Percentiles rank a stretch among this genome's conserved stretches.
Evolutionary conservation across 2,888 invertebrate species (phyloP).

Genomic region (Lasioglossum oenotherae): DNA sequence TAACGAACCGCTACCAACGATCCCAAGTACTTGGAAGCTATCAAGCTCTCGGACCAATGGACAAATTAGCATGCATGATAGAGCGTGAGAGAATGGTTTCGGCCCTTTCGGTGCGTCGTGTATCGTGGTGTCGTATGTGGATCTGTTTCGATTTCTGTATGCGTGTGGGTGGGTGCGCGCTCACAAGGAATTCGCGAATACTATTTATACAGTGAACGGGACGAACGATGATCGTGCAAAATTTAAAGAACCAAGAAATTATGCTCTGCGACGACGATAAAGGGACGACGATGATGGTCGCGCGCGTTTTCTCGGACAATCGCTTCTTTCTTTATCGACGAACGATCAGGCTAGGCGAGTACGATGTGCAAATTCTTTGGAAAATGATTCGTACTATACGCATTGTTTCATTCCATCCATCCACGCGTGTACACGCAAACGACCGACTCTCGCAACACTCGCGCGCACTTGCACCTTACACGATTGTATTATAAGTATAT

Average conservation of each 20-base stretch:
- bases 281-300: conserved; percentile 8
- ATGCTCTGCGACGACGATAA: not conserved
- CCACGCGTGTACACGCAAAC: conserved; percentile 62
- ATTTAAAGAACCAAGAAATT: not conserved
- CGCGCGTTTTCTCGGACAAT: not conserved
- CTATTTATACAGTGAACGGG: not conserved
- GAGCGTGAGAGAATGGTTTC: conserved; percentile 46
- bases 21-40: conserved; percentile 8
- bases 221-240: not conserved
- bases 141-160: not conserved
- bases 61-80: conserved; percentile 47
- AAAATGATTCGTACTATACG: conserved; percentile 28
- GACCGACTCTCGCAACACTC: conserved; percentile 56
- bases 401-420: conserved; percentile 29
- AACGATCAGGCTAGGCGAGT: not conserved
- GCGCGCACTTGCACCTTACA: conserved; percentile 65
- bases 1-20: conserved; percentile 27
- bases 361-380: conserved; percentile 19
- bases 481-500: conserved; percentile 26
- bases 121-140: not conserved
- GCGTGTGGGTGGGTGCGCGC: not conserved
- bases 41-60: conserved; percentile 31
- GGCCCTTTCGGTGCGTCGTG: conserved; percentile 20
- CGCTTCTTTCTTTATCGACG: not conserved
- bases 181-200: not conserved